These are phyloP conservation scores for Bubalus kerabau DNA, from an alignment of 2,113 vertebrate genomes.

Conservation along the genomic window DNA sequence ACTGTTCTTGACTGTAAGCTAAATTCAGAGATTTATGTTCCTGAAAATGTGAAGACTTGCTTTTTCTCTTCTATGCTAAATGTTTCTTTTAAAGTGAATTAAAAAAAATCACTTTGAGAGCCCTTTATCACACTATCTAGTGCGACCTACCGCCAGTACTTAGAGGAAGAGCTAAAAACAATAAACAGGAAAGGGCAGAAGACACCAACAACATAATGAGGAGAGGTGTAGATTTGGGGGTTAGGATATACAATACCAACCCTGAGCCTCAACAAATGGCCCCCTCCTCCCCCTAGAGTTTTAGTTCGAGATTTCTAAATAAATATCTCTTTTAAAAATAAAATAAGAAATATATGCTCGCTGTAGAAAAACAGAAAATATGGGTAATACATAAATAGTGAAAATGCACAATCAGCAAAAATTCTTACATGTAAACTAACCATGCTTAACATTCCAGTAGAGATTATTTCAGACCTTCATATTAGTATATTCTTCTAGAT, in stretches of 20 bases:
- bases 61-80: neutral
- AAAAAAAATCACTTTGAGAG: neutral
- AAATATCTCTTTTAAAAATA: neutral
- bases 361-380: neutral
- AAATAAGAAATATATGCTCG: neutral
- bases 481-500: neutral
- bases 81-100: neutral
- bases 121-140: no score
- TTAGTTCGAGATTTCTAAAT: neutral
- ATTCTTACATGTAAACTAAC: neutral
- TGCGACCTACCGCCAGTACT: neutral
- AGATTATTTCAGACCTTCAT: neutral
- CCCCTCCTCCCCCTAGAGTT: neutral
- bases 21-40: neutral
- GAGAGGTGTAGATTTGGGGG: neutral
- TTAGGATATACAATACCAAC: neutral
- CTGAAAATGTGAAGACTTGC: neutral
- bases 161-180: neutral
- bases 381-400: neutral
- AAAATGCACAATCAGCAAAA: neutral
- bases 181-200: neutral
- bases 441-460: neutral
- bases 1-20: neutral
- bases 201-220: fast-evolving
- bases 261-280: neutral